Percentiles rank a stretch among this genome's conserved stretches.
Evolutionary conservation across 30 jellyfish, hydroid and myxozoan species (phyloP).

Genomic region (Hydractinia echinata): DNA sequence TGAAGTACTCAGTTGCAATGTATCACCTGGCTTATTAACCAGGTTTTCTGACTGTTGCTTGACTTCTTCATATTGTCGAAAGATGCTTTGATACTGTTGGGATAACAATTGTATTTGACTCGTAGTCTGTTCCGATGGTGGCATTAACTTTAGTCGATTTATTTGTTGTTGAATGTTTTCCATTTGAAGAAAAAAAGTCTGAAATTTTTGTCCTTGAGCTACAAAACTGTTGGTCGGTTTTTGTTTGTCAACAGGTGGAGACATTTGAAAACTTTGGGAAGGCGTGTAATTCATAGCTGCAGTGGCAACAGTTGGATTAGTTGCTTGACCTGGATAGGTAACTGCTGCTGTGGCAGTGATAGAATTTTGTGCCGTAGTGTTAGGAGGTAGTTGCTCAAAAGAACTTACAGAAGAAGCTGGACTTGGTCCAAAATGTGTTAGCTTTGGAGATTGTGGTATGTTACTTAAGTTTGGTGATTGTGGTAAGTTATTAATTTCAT

Average conservation of each 20-base stretch:
- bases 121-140: constrained; percentile 17
- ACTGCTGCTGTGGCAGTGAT: constrained; percentile 1
- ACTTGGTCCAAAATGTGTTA: constrained; percentile 92
- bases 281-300: constrained; percentile 50
- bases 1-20: background rate
- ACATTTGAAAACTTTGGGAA: constrained; percentile 30
- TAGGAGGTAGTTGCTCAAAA: constrained; percentile 64
- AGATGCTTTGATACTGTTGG: constrained; percentile 33
- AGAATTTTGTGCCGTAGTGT: constrained; percentile 22
- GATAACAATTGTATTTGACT: constrained; percentile 28
- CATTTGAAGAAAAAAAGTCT: constrained; percentile 9
- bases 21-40: background rate
- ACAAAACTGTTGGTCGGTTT: background rate
- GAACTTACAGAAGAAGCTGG: constrained; percentile 54
- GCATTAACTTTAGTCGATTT: constrained; percentile 24
- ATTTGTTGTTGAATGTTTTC: constrained; percentile 40
- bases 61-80: constrained; percentile 33
- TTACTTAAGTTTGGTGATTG: constrained; percentile 18
- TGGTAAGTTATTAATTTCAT: constrained; percentile 19
- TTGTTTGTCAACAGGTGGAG: constrained; percentile 10
- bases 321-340: constrained; percentile 11
- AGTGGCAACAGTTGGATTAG: constrained; percentile 35
- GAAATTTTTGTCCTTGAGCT: background rate
- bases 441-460: constrained; percentile 72
- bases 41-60: constrained; percentile 27